phyloP scores from a whole-genome alignment of 2,888 invertebrate genomes.

The Drosophila emarginata region DNA sequence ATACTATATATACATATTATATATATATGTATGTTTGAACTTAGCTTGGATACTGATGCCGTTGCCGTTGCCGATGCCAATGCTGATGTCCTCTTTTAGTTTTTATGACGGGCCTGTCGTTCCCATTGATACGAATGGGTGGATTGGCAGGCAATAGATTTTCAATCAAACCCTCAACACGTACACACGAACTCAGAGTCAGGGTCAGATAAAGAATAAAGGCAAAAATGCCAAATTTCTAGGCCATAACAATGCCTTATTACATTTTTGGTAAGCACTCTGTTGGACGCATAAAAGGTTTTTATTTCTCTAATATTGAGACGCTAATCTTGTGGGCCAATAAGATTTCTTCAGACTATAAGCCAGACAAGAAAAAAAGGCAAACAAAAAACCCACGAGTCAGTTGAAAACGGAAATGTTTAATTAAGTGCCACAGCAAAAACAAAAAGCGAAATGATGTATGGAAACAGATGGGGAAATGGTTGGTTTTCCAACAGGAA shows the following conservation, averaged over 20 bases:
- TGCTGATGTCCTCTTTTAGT: slow-evolving; percentile 45
- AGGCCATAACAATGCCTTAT: slow-evolving; percentile 59
- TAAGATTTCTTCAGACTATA: not conserved
- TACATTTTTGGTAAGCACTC: slow-evolving; percentile 24
- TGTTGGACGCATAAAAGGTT: slow-evolving; percentile 30
- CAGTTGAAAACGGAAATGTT: slow-evolving; percentile 41
- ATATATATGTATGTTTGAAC: not conserved
- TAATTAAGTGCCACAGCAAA: slow-evolving; percentile 45
- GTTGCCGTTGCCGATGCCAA: not conserved
- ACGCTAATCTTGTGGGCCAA: slow-evolving; percentile 31
- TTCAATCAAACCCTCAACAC: slow-evolving; percentile 69
- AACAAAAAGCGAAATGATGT: slow-evolving; percentile 12
- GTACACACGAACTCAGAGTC: slow-evolving; percentile 45
- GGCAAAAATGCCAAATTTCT: slow-evolving; percentile 41
- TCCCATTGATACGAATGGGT: not conserved
- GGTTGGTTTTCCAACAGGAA: not conserved
- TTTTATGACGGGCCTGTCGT: slow-evolving; percentile 46
- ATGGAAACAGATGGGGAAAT: slow-evolving; percentile 11
- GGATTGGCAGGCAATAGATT: slow-evolving; percentile 35
- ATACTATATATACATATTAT: not conserved
- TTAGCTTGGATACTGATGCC: not conserved
- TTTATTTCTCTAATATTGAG: slow-evolving; percentile 7
- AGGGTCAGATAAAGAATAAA: slow-evolving; percentile 15
- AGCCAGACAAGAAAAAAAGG: not conserved
- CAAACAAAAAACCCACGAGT: not conserved